Base-by-base conservation (phyloP, 2,797 vertebrate species). In the Enteromius trimaculatus region DNA sequence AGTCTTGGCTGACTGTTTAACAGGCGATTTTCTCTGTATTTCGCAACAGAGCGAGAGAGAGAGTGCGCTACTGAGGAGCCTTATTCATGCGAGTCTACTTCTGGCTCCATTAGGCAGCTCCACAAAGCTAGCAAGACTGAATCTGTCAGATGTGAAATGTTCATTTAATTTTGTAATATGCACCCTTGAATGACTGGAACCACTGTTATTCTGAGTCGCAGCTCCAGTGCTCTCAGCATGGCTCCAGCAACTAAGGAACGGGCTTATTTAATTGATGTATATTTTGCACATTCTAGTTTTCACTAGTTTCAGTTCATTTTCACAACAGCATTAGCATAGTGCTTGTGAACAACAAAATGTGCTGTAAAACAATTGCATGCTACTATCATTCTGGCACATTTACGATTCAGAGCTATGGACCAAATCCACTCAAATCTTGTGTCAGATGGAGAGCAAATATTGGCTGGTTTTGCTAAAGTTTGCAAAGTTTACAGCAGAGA, bases 1-100 rank as follows among this genome's bases (percentile, higher is more conserved):
- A 77, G 44, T 86, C 68, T 79, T 64, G 69, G 78, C 75, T 77
- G 55, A 31, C 55, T 85, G 77, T 74, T 76, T 76, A 80, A 60
- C 55, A 86, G 74, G 2, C 26, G 14, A 69, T 62, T 64, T 83
- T 66, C 44, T 83, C 72, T 79, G 69, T 62, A 74, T 49, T 85
- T 81, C 39, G n/a, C n/a, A 82, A 83, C 55, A 51, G 53, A 83
- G 85, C 62, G 53, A 51, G 60, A 51, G 60, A 51, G 62, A 17
- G 58, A 6, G 31, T 6, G 14, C 39, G 51, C 66, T 74, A 77
- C 74, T 49, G 47, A 82, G 84, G 74, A 31, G 51, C 37, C 60
- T 16, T n/a, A 55, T 74, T 82, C 53, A 29, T 26, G 7, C 34
- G 3, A 47, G 51, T 42, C 65, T 77, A 53, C 37, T 65, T 58